Evolutionary conservation across 2,797 vertebrate species (phyloP).

Genomic region (Micromesistius poutassou): DNA sequence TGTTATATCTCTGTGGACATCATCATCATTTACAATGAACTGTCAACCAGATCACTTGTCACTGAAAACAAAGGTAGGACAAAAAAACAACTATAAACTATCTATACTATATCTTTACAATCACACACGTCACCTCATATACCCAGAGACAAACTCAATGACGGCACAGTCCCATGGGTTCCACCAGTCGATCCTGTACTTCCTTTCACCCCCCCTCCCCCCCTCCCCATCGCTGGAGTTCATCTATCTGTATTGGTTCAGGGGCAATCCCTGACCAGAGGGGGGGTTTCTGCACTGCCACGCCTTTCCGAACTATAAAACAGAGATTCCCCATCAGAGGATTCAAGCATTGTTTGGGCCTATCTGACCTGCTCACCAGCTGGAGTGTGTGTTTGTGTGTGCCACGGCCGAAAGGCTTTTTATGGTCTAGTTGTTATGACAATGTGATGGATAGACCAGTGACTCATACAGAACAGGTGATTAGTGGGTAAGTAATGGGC

Average conservation of each 20-base stretch:
- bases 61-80: background rate
- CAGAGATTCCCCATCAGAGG: background rate
- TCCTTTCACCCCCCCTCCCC: constrained; percentile 15
- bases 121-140: background rate
- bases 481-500: background rate
- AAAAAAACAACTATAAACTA: background rate
- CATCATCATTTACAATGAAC: background rate
- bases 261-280: constrained; percentile 35
- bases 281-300: constrained; percentile 18
- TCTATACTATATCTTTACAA: background rate
- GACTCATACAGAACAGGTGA: background rate
- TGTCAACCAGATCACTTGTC: background rate
- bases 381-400: background rate
- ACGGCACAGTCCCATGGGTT: background rate
- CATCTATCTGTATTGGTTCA: constrained; percentile 21
- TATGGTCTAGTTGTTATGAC: background rate
- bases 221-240: constrained; percentile 15
- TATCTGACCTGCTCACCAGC: background rate
- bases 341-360: background rate
- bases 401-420: background rate
- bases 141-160: background rate
- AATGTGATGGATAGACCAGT: background rate
- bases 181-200: constrained; percentile 9
- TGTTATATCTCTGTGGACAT: background rate
- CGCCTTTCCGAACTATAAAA: constrained; percentile 14